Evolutionary conservation across 2,888 invertebrate species (phyloP), one percentile per base, ranked within the genome.

Genomic region (Sipha maydis): DNA sequence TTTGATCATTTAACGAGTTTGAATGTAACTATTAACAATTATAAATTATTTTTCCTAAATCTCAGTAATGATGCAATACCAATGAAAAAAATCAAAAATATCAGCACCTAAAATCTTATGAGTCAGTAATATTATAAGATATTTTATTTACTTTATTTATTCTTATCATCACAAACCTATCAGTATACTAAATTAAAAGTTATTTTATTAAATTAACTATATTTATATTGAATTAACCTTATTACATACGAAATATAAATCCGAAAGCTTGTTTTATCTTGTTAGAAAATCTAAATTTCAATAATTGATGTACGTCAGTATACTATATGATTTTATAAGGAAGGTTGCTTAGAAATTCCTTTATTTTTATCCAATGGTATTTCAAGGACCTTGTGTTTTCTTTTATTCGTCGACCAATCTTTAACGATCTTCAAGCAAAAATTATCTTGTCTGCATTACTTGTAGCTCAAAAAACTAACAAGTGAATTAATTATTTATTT

Each of bases 401-500:
- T 69, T 85, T 85, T 78, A 77, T 85, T 78, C 48, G 77, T 69
- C 48, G 82, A 48, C 3, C 77, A 69, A 54, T 78, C 77, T 77
- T 69, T 78, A 78, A 85, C 48, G 69, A 69, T 78, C 31, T 69
- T 34, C 34, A n/a, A 76, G 69, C 67, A 69, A n/a, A 78, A 78
- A 69, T n/a, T n/a, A 34, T 85, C 77, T 78, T 31, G 76, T 48
- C 41, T 17, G 54, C n/a, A 67, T 31, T 11, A 3, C 41, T 25
- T 31, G 41, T 76, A 77, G 77, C 77, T 77, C 0, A 48, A 48
- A 85, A 85, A 69, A 69, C 17, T 77, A 77, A 85, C 78, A 69
- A 85, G 85, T 78, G 48, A 77, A 85, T 85, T 69, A 34, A 34
- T 85, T 78, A 78, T 69, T 78, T 61, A 48, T 48, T 48, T 38